Percentiles rank a stretch among this genome's conserved stretches.
These are phyloP conservation scores for Erpobdella octoculata DNA, from an alignment of 2,888 invertebrate species.

Conservation along the genomic window DNA sequence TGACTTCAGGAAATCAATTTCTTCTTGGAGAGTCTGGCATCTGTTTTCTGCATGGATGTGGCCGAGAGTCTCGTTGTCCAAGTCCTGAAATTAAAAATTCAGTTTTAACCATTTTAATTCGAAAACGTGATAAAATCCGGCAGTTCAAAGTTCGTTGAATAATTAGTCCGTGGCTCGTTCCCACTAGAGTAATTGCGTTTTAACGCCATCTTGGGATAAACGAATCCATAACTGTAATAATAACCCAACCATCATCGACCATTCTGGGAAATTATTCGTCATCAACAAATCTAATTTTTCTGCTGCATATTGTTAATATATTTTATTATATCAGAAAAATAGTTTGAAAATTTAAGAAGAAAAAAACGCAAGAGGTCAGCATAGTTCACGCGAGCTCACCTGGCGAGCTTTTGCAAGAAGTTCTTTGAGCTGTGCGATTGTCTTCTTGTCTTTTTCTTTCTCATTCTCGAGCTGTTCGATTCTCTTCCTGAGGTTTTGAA, in stretches of 20 bases:
- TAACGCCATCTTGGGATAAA: no score
- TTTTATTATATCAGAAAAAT: not conserved
- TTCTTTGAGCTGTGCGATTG: slow-evolving; percentile 46
- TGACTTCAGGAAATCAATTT: slow-evolving; percentile 55
- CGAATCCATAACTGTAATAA: no score
- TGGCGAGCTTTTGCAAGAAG: slow-evolving; percentile 48
- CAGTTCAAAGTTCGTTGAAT: no score
- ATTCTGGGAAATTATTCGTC: no score
- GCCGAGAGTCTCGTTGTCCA: slow-evolving; percentile 55
- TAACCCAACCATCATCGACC: no score
- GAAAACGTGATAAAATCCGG: no score
- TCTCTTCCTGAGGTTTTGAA: slow-evolving; percentile 45
- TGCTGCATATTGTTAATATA: no score
- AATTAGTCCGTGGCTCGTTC: no score
- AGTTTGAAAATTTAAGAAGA: not conserved
- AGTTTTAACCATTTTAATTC: no score
- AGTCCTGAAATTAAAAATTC: no score
- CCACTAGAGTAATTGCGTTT: no score
- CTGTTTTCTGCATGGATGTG: slow-evolving; percentile 56
- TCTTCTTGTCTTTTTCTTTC: slow-evolving; percentile 49
- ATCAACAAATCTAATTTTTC: no score
- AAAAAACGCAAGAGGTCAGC: not conserved
- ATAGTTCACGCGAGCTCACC: slow-evolving; percentile 34
- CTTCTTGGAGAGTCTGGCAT: slow-evolving; percentile 54
- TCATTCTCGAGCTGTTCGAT: slow-evolving; percentile 48